Base-by-base conservation (phyloP, 2,888 invertebrate genomes). In the Siphlonurus alternatus region DNA sequence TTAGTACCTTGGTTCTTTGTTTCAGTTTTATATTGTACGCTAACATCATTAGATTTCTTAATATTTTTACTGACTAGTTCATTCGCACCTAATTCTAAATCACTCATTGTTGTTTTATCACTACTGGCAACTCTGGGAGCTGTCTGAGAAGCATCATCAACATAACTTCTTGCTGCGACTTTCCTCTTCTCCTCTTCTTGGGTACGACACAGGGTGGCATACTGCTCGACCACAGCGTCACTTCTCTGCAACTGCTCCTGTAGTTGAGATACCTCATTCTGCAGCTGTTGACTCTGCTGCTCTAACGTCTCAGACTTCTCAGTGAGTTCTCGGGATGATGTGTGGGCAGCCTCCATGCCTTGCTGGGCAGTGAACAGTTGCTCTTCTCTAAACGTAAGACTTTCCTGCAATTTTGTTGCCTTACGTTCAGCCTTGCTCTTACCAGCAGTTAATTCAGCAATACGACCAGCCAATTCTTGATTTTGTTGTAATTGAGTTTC, bases 251-350 rank as follows among this genome's bases (percentile, higher is more conserved):
- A 15, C 15, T 64, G 65, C 23, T 63, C 64, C 24, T 66, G 65
- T 51, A 38, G 54, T 19, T 65, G 65, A 51, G 65, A 62, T n/a
- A 66, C 54, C 23, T 67, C 66, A 10, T 38, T 38, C 38, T 24
- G 24, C 2, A 23, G 20, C n/a, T 24, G 7, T 61, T 25, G 7
- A 25, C 20, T 22, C 25, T 38, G 20, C 66, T n/a, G 64, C 61
- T 65, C 68, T 25, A 68, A 70, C 66, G 70, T 71, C 59, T 71
- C 70, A 54, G 69, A 70, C 64, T 68, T 65, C 56, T 69, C 61
- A 63, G 71, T 20, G 0, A 64, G 15, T 3, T 63, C 61, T 51
- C 15, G 18, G 2, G 59, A 20, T n/a, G n/a, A 70, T 59, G 70
- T 71, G 38, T 71, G 62, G n/a, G 59, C 24, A n/a, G 38, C 23